A percentile compares a stretch with the other conserved stretches of the same genome.
These are phyloP conservation scores for Cephus sareptanus DNA, from an alignment of 2,888 invertebrate species.

Conservation along the genomic window DNA sequence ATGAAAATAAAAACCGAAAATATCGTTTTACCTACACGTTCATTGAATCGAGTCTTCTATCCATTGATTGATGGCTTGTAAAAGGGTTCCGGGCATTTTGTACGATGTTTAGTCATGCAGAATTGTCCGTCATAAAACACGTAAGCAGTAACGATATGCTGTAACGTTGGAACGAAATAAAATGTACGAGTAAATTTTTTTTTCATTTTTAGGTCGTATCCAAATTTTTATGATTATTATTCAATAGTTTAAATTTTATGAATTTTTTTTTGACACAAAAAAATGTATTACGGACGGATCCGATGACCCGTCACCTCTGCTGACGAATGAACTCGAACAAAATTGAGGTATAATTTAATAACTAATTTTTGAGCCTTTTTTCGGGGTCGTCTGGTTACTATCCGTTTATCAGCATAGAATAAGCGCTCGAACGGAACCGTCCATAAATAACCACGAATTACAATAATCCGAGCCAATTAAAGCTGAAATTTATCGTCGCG, in stretches of 20 bases:
- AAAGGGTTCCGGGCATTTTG: slow-evolving; percentile 53
- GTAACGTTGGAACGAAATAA: not conserved
- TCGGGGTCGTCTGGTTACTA: slow-evolving; percentile 19
- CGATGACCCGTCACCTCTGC: slow-evolving; percentile 39
- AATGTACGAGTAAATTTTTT: not conserved
- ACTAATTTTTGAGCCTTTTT: slow-evolving; percentile 45
- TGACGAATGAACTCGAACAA: slow-evolving; percentile 37
- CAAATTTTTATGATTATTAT: not conserved
- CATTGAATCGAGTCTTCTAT: slow-evolving; percentile 37
- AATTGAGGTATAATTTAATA: slow-evolving; percentile 55
- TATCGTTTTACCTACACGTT: not conserved
- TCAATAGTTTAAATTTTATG: not conserved
- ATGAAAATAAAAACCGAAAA: slow-evolving; percentile 24
- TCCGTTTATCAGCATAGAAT: not conserved
- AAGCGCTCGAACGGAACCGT: slow-evolving; percentile 2
- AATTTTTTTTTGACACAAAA: not conserved
- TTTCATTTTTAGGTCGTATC: not conserved
- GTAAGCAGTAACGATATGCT: not conserved
- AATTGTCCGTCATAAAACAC: slow-evolving; percentile 32
- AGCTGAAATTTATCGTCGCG: slow-evolving; percentile 59
- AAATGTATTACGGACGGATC: not conserved
- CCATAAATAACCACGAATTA: slow-evolving; percentile 61
- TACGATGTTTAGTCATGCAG: slow-evolving; percentile 55
- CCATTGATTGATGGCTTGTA: slow-evolving; percentile 62
- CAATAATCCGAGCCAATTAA: slow-evolving; percentile 63